Percentiles rank a stretch among this genome's conserved stretches.
Conservation (phyloP, 2,888 invertebrate genomes). For the Maniola hyperantus region DNA sequence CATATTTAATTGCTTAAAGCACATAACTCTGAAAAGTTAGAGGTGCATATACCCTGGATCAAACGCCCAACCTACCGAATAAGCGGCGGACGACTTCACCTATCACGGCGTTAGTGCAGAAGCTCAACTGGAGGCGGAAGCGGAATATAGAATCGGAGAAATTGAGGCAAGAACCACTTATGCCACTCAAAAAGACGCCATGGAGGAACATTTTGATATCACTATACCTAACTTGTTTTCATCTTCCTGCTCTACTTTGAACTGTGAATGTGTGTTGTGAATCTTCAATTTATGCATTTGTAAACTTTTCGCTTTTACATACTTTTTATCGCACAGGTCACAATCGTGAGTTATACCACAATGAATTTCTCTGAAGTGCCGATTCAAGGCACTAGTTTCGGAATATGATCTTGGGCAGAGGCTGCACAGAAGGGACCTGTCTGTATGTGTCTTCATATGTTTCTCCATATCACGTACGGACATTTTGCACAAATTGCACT, state of each 20-base stretch:
- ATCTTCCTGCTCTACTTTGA: neutral
- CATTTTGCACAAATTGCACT: constrained; percentile 42
- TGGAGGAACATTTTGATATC: too few relatives aligned
- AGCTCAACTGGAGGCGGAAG: too few relatives aligned
- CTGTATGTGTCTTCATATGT: constrained; percentile 38
- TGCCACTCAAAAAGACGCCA: too few relatives aligned
- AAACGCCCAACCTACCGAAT: too few relatives aligned
- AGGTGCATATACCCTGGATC: too few relatives aligned
- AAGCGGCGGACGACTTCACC: too few relatives aligned
- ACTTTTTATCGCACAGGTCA: constrained; percentile 25
- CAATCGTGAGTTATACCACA: constrained; percentile 15
- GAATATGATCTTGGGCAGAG: constrained; percentile 37
- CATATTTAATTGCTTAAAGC: too few relatives aligned
- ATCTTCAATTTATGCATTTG: constrained; percentile 1
- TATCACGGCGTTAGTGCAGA: too few relatives aligned
- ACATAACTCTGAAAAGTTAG: too few relatives aligned
- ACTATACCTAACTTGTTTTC: neutral
- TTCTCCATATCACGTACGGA: constrained; percentile 38
- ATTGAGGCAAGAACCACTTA: too few relatives aligned
- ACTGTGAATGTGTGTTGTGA: constrained; percentile 12
- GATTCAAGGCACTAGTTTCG: constrained; percentile 38
- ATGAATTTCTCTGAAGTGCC: constrained; percentile 39
- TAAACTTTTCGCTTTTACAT: constrained; percentile 9
- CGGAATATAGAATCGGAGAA: too few relatives aligned
- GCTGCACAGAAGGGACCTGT: constrained; percentile 25